phyloP scores from a whole-genome alignment of 2,888 invertebrate species.

The Rhingia campestris region DNA sequence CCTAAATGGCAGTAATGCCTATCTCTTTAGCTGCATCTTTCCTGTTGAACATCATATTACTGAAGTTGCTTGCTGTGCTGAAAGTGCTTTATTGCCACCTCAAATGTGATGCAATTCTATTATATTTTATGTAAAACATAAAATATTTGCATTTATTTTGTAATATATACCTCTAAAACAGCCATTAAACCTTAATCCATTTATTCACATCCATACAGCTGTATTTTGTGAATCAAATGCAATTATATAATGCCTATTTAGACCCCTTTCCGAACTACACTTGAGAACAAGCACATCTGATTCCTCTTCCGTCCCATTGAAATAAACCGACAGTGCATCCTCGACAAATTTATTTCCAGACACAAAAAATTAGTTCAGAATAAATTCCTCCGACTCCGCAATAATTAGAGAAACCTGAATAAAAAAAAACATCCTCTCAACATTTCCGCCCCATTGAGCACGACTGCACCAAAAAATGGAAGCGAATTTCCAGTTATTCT shows the following conservation, averaged over 20 bases:
- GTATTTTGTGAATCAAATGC: neutral
- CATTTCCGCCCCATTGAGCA: slow-evolving; percentile 71
- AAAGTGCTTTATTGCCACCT: too few species aligned
- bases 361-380: slow-evolving; percentile 42
- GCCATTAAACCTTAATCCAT: too few species aligned
- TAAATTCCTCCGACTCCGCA: slow-evolving; percentile 35
- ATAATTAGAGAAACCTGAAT: slow-evolving; percentile 18
- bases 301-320: slow-evolving; percentile 17
- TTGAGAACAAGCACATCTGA: slow-evolving; percentile 28
- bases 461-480: slow-evolving; percentile 52
- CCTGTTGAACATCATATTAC: too few species aligned
- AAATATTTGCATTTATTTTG: too few species aligned
- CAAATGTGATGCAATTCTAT: too few species aligned
- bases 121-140: too few species aligned
- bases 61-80: too few species aligned
- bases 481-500: slow-evolving; percentile 59
- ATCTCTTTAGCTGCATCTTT: too few species aligned
- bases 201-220: neutral
- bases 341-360: slow-evolving; percentile 47
- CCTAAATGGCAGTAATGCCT: too few species aligned
- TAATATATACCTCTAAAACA: too few species aligned
- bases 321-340: slow-evolving; percentile 4
- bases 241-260: neutral
- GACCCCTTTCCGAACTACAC: neutral
- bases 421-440: slow-evolving; percentile 31